Evolutionary conservation across 2,113 vertebrate genomes (phyloP).

Genomic region (Glareola pratincola): DNA sequence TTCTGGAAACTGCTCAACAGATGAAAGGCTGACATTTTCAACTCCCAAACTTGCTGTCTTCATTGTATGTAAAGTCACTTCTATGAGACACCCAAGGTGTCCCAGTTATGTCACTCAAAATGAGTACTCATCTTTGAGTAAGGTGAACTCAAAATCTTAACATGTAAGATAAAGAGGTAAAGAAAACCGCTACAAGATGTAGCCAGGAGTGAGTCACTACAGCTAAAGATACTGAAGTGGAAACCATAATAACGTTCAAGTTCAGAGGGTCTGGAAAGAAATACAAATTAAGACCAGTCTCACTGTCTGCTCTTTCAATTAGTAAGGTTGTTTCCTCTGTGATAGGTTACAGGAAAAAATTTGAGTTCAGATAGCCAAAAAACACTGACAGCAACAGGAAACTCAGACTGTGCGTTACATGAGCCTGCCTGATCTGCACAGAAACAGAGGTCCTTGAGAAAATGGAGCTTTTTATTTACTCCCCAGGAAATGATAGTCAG

Average conservation of each 20-base stretch:
- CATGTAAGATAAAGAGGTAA: neutral
- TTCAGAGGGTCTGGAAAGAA: neutral
- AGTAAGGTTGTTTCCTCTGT: neutral
- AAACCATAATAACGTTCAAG: neutral
- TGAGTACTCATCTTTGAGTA: neutral
- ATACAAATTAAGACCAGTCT: neutral
- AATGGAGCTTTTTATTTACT: constrained; percentile 14
- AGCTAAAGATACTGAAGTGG: neutral
- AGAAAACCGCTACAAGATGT: neutral
- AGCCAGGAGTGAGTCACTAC: constrained; percentile 8
- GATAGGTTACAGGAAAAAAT: neutral
- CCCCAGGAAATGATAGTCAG: neutral
- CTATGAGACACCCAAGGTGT: neutral
- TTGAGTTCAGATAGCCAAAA: neutral
- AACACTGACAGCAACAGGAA: constrained; percentile 18
- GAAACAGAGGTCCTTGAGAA: neutral
- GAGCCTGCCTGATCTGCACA: neutral
- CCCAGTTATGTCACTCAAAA: neutral
- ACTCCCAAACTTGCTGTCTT: neutral
- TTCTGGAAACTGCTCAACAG: neutral
- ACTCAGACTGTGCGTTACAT: neutral
- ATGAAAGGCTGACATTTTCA: neutral
- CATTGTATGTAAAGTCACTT: neutral
- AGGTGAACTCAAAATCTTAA: neutral
- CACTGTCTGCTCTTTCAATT: neutral